Conservation (phyloP, 2,888 invertebrate species). For the Nomada fucata region DNA sequence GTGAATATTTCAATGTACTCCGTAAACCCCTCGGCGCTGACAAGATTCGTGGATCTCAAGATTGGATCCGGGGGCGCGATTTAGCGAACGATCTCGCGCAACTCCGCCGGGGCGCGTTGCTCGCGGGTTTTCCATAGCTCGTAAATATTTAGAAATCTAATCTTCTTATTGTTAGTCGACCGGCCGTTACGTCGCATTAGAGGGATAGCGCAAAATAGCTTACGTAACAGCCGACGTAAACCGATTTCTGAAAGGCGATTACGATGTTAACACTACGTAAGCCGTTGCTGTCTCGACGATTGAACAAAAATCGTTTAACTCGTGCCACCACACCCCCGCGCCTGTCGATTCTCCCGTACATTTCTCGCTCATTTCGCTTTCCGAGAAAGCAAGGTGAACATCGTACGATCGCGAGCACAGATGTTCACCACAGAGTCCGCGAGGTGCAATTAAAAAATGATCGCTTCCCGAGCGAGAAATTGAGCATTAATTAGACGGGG, state of each 20-base stretch:
- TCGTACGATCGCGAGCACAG: too few relatives aligned
- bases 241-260: conserved; percentile 37
- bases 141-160: conserved; percentile 49
- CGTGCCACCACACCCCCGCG: too few relatives aligned
- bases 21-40: neutral
- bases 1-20: neutral
- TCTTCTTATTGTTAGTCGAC: conserved; percentile 26
- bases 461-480: too few relatives aligned
- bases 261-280: conserved; percentile 10
- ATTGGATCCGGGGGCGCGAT: conserved; percentile 18
- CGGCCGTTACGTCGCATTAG: conserved; percentile 11
- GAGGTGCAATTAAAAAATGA: too few relatives aligned
- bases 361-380: neutral
- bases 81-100: conserved; percentile 26
- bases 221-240: conserved; percentile 10
- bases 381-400: too few relatives aligned
- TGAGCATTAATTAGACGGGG: too few relatives aligned
- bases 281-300: neutral
- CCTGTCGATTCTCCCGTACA: too few relatives aligned
- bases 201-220: conserved; percentile 14
- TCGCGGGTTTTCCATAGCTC: conserved; percentile 17
- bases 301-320: neutral
- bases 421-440: too few relatives aligned
- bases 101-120: neutral
- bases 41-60: conserved; percentile 24